Evolutionary conservation across 2,888 invertebrate species (phyloP), one percentile per base, ranked within the genome.

Genomic region (Pristionchus fissidentatus): DNA sequence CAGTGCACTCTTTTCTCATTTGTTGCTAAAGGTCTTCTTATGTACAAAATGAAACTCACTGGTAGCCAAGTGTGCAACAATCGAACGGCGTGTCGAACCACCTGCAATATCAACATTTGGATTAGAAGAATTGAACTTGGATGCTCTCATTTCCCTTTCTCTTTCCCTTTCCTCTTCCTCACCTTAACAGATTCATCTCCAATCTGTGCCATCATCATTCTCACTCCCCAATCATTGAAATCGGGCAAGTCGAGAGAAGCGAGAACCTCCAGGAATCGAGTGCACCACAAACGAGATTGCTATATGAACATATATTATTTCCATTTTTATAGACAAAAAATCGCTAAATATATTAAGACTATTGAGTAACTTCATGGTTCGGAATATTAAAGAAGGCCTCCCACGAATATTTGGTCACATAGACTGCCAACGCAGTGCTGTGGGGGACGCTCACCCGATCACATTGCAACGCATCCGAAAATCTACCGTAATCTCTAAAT

Each of bases 231-330:
- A 83, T 93, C 93, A 35, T 91, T 92, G n/a, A 93, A 92, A 38
- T 92, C 91, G 3, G 93, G 92, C 93, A 95, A 93, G 86, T 95
- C 95, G 0, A 96, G 95, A 86, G 97, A 94, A 83, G 98, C 93
- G 88, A 98, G 93, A 15, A 97, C 95, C 86, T 96, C 95, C 87
- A 98, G 94, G 93, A 97, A 96, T 93, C 96, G 96, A 0, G 97
- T 97, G 0, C 96, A 95, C 93, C 98, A 99, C 60, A 97, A 93
- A 57, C 96, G 94, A 86, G 88, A 84, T 7, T 57, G 70, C 87
- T 87, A 70, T 38, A 87, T 80, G n/a, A 49, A 49, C 13, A 49
- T 49, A 10, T 15, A 49, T 15, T 15, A 49, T 49, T 19, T 15
- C 10, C 10, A 49, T 10, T 49, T 15, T 19, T 15, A 49, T 49